These are phyloP conservation scores for Melanostoma scalare DNA, from an alignment of 2,888 invertebrate species.

Conservation along the genomic window DNA sequence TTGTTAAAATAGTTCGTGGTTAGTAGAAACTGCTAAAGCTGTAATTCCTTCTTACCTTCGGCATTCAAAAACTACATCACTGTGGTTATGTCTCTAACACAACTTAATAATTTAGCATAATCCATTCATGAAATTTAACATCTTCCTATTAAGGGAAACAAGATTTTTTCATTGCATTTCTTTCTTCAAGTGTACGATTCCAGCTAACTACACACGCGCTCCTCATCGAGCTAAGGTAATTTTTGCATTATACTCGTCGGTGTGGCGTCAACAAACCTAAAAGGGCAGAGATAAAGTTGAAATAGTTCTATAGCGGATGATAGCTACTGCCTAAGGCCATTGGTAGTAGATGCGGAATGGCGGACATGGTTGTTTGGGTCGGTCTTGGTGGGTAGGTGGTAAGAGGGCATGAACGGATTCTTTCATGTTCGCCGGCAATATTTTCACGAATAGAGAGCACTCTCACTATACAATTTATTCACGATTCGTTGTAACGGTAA, in stretches of 20 bases:
- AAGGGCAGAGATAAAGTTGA: slow-evolving; percentile 47
- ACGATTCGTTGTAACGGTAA: slow-evolving; percentile 34
- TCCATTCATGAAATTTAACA: no score
- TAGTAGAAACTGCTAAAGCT: no score
- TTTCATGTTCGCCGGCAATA: slow-evolving; percentile 62
- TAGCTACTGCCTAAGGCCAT: no score
- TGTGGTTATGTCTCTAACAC: no score
- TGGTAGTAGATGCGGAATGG: background rate
- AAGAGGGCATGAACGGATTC: slow-evolving; percentile 24
- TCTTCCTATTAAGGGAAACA: background rate
- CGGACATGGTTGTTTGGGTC: background rate
- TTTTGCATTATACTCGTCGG: slow-evolving; percentile 26
- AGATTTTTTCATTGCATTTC: background rate
- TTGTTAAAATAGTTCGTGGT: no score
- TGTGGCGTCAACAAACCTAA: slow-evolving; percentile 52
- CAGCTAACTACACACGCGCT: slow-evolving; percentile 29
- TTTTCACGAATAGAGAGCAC: slow-evolving; percentile 42
- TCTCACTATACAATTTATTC: slow-evolving; percentile 54
- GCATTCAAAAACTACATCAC: no score
- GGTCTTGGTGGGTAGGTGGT: background rate
- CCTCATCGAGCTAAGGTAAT: slow-evolving; percentile 25
- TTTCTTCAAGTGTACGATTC: background rate
- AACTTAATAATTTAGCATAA: no score
- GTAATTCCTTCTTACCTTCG: no score
- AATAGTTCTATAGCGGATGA: slow-evolving; percentile 1